These are phyloP conservation scores for Daubentonia madagascariensis DNA, from an alignment of 2,113 vertebrate genomes.

Conservation along the genomic window DNA sequence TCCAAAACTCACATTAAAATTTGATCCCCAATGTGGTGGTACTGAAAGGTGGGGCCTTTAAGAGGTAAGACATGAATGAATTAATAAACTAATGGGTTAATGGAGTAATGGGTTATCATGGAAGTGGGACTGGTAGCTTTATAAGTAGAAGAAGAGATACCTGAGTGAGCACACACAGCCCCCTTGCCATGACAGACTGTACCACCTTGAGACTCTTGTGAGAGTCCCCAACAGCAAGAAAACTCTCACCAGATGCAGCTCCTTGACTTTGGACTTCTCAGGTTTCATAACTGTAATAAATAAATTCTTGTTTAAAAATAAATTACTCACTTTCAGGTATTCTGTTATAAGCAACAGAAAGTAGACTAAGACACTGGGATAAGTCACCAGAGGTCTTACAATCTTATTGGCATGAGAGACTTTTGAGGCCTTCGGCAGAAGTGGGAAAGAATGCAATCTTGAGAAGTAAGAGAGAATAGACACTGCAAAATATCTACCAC, in stretches of 20 bases:
- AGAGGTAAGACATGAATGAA: background rate
- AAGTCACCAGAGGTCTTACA: background rate
- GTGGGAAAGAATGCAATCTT: background rate
- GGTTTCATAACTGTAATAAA: background rate
- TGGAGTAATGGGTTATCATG: background rate
- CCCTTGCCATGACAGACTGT: background rate
- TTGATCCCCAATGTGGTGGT: background rate
- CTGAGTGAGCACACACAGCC: background rate
- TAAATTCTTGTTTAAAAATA: background rate
- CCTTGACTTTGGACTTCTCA: background rate
- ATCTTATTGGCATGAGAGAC: background rate
- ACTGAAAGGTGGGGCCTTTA: background rate
- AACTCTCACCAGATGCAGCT: background rate
- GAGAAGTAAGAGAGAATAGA: background rate
- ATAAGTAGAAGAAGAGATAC: background rate
- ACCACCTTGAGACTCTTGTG: background rate
- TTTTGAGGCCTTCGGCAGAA: background rate
- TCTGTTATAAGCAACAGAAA: background rate
- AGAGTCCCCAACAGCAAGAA: background rate
- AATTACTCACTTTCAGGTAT: background rate
- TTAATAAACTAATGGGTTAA: background rate
- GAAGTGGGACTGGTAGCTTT: background rate
- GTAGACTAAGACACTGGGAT: background rate
- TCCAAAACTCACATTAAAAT: background rate
- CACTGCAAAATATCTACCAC: background rate